phyloP scores from a whole-genome alignment of 2,797 vertebrate species.

The Orestias chungarensis region DNA sequence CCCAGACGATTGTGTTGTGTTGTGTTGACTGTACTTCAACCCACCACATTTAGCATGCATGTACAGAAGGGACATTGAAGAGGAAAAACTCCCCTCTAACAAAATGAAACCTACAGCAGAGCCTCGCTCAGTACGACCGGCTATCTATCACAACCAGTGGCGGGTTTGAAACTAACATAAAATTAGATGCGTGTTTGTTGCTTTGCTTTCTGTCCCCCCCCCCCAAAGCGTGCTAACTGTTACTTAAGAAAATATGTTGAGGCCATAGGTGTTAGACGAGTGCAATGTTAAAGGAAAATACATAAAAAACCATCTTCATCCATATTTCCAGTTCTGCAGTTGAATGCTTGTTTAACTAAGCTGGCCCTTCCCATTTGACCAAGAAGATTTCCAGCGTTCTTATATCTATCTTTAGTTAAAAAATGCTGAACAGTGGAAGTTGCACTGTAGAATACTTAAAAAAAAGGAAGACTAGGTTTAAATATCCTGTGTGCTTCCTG shows the following conservation, averaged over 20 bases:
- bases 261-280: not conserved
- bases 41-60: no score
- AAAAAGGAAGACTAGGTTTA: not conserved
- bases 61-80: no score
- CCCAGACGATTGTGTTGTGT: no score
- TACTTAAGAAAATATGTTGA: not conserved
- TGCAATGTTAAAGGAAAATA: not conserved
- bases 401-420: slow-evolving; percentile 12
- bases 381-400: not conserved
- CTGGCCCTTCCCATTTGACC: not conserved
- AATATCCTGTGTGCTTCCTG: slow-evolving; percentile 4
- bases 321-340: not conserved
- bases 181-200: not conserved
- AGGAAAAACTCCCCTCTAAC: no score
- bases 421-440: slow-evolving; percentile 11
- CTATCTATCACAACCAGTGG: no score
- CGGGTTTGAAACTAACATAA: no score
- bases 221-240: not conserved
- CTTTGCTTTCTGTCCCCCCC: no score
- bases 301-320: not conserved
- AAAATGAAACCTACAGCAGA: no score
- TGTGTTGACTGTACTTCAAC: no score
- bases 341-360: not conserved
- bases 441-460: not conserved
- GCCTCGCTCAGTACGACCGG: no score